Evolutionary conservation across 2,888 invertebrate species (phyloP).

Genomic region (Torymus aiolomorphi): DNA sequence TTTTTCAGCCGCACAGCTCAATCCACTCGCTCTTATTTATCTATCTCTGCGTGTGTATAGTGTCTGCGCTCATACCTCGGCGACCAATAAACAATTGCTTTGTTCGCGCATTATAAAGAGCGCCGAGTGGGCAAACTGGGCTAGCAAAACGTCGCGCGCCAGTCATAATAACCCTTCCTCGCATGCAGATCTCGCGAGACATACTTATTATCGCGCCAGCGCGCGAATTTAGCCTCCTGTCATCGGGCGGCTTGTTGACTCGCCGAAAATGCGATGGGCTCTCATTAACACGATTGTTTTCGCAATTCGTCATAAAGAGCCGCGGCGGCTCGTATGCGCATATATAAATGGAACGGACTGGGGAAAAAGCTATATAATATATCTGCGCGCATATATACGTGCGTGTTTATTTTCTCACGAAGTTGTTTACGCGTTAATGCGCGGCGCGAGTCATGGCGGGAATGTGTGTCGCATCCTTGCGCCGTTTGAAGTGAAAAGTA

Average conservation of each 20-base stretch:
- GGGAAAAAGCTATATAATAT: not conserved
- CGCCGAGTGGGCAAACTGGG: too few relatives aligned
- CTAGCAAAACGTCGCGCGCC: too few relatives aligned
- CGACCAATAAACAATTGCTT: too few relatives aligned
- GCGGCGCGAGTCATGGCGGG: not conserved
- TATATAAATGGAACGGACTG: slow-evolving; percentile 17
- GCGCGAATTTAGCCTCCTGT: not conserved
- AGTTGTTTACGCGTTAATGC: slow-evolving; percentile 23
- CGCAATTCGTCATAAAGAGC: slow-evolving; percentile 15
- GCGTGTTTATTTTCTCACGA: slow-evolving; percentile 20
- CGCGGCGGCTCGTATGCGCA: not conserved
- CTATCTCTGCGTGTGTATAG: too few relatives aligned
- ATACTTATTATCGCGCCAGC: too few relatives aligned
- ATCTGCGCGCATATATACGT: not conserved
- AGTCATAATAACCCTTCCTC: too few relatives aligned
- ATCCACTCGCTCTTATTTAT: too few relatives aligned
- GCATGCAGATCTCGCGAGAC: too few relatives aligned
- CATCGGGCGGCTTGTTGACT: not conserved
- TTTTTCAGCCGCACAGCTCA: too few relatives aligned
- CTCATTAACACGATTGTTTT: slow-evolving; percentile 32
- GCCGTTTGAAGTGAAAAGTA: slow-evolving; percentile 63
- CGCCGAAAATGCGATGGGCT: slow-evolving; percentile 1
- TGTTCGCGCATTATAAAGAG: too few relatives aligned
- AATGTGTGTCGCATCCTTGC: slow-evolving; percentile 63
- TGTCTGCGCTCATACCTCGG: too few relatives aligned